Conservation (phyloP, 1,140 invertebrate species). For the Carcinoscorpius rotundicauda region DNA sequence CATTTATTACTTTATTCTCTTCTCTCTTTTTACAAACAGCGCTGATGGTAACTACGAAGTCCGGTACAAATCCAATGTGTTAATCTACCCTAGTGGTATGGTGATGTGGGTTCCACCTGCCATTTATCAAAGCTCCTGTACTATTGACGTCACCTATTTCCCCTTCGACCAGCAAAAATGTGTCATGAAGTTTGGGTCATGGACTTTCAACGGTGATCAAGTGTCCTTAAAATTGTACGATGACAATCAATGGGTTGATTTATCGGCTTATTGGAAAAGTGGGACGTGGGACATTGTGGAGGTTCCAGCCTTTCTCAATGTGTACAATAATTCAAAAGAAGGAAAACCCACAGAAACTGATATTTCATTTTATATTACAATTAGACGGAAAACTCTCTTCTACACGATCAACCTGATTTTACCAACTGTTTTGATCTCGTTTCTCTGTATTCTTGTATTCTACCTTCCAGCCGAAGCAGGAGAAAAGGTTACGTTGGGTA, state of each 20-base stretch:
- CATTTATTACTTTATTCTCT: too few relatives aligned
- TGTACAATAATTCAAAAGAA: constrained; percentile 53
- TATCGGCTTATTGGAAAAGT: constrained; percentile 88
- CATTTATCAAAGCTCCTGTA: constrained; percentile 97
- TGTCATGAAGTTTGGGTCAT: constrained; percentile 93
- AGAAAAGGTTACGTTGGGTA: constrained; percentile 63
- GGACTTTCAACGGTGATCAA: constrained; percentile 79
- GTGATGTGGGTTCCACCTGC: constrained; percentile 52
- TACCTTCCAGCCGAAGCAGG: constrained; percentile 97
- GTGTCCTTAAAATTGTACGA: constrained; percentile 97
- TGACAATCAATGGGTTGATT: constrained; percentile 73
- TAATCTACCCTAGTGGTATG: constrained; percentile 65
- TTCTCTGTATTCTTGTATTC: constrained; percentile 94
- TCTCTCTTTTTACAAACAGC: constrained; percentile 36
- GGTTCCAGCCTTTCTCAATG: constrained; percentile 78
- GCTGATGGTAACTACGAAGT: constrained; percentile 98
- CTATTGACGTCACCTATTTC: constrained; percentile 89
- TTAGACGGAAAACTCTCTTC: constrained; percentile 91
- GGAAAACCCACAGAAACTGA: constrained; percentile 55
- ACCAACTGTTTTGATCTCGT: constrained; percentile 89
- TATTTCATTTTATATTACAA: constrained; percentile 94
- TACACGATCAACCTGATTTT: constrained; percentile 95
- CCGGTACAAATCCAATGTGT: constrained; percentile 92
- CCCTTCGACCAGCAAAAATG: constrained; percentile 95
- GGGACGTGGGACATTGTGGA: constrained; percentile 95